Percentiles rank a stretch among this genome's conserved stretches.
phyloP scores from a whole-genome alignment of 2,888 invertebrate genomes.

The Axea sp. region DNA sequence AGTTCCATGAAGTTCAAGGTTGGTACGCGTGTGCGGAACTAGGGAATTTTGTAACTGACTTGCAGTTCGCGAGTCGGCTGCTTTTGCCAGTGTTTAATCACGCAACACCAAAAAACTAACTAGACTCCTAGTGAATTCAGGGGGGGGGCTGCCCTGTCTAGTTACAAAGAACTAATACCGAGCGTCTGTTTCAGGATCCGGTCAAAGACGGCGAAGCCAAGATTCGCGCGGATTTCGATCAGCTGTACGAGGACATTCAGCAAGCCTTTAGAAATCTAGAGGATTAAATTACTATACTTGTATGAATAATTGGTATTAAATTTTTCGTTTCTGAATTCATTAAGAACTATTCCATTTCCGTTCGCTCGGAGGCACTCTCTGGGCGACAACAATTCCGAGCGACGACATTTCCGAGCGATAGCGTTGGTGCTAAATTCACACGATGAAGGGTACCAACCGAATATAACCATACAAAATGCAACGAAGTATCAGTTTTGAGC shows the following conservation, averaged over 20 bases:
- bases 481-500: conserved; percentile 30
- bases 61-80: too few relatives aligned
- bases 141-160: too few relatives aligned
- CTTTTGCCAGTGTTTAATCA: too few relatives aligned
- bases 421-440: conserved; percentile 49
- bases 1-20: conserved; percentile 99
- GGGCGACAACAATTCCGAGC: conserved; percentile 42
- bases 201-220: conserved; percentile 98
- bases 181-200: conserved; percentile 92
- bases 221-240: conserved; percentile 98
- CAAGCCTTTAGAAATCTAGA: conserved; percentile 99
- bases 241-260: conserved; percentile 97
- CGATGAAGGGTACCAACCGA: conserved; percentile 2
- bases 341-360: conserved; percentile 66
- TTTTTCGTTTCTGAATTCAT: conserved; percentile 62
- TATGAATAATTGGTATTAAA: conserved; percentile 62
- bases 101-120: too few relatives aligned
- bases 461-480: conserved; percentile 20
- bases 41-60: too few relatives aligned
- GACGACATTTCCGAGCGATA: too few relatives aligned
- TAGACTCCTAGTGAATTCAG: too few relatives aligned
- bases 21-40: too few relatives aligned
- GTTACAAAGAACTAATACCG: too few relatives aligned
- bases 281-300: conserved; percentile 84
- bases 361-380: conserved; percentile 66